These are phyloP conservation scores for Tiliacea aurago DNA, from an alignment of 2,888 invertebrate species.

Conservation along the genomic window DNA sequence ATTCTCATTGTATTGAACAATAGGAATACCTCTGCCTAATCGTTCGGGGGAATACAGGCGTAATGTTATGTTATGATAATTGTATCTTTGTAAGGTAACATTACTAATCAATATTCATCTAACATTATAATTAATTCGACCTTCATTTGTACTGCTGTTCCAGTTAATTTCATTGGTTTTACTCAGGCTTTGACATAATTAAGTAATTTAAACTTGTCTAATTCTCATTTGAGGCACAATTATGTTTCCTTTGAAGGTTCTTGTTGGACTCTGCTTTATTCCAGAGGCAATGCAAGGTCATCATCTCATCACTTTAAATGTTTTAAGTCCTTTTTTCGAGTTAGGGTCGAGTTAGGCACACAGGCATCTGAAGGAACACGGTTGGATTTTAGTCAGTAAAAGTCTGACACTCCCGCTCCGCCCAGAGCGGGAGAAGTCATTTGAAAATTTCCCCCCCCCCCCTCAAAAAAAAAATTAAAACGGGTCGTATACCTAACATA, in stretches of 20 bases:
- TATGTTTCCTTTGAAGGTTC: neutral
- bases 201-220: constrained; percentile 26
- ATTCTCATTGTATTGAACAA: too few species aligned
- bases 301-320: neutral
- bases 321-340: neutral
- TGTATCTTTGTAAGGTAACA: neutral
- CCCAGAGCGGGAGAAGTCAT: too few species aligned
- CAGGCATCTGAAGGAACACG: too few species aligned
- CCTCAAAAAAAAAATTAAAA: too few species aligned
- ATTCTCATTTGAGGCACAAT: neutral
- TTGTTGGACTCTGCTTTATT: neutral
- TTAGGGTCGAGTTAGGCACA: too few species aligned
- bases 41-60: neutral
- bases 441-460: too few species aligned
- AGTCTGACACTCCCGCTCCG: too few species aligned
- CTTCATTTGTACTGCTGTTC: constrained; percentile 8
- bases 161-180: constrained; percentile 23
- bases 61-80: neutral
- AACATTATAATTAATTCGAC: constrained; percentile 11
- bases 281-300: neutral
- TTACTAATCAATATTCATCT: constrained; percentile 11
- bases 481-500: neutral
- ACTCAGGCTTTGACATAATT: constrained; percentile 17
- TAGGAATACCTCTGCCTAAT: neutral
- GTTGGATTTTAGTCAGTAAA: too few species aligned